Evolutionary conservation across 2,888 invertebrate species (phyloP).

Genomic region (Amaurobius ferox): DNA sequence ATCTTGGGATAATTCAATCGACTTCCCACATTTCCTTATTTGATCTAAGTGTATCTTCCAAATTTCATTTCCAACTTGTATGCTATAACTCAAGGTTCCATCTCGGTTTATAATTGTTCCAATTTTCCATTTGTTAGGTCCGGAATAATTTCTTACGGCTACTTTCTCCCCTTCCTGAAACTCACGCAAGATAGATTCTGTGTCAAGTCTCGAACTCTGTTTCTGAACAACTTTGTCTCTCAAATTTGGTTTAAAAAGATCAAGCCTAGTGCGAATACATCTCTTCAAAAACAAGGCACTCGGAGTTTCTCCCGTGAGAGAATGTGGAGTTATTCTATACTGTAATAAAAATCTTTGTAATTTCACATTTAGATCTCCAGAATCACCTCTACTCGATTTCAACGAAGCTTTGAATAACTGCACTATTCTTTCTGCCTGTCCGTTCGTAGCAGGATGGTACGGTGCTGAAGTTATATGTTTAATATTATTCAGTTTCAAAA

Average conservation of each 20-base stretch:
- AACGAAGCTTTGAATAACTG: constrained; percentile 56
- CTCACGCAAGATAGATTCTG: constrained; percentile 47
- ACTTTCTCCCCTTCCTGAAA: constrained; percentile 53
- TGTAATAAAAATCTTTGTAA: constrained; percentile 53
- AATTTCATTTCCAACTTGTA: constrained; percentile 35
- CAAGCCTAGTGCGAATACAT: constrained; percentile 31
- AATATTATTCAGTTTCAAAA: constrained; percentile 72
- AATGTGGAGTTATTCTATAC: constrained; percentile 54
- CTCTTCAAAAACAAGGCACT: constrained; percentile 46
- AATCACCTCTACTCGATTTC: constrained; percentile 47
- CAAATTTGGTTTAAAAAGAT: constrained; percentile 40
- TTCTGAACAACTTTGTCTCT: constrained; percentile 38
- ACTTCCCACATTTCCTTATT: constrained; percentile 47
- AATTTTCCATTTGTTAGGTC: constrained; percentile 47
- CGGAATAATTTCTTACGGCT: constrained; percentile 47
- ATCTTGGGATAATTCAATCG: constrained; percentile 48
- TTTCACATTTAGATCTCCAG: constrained; percentile 53
- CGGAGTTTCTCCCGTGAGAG: constrained; percentile 50
- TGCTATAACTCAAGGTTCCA: constrained; percentile 30
- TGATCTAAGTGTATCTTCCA: constrained; percentile 43
- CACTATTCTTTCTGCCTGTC: constrained; percentile 75
- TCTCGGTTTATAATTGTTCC: constrained; percentile 28
- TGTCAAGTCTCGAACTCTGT: constrained; percentile 47
- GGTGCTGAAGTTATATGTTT: constrained; percentile 71
- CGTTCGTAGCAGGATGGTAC: constrained; percentile 74